phyloP scores from a whole-genome alignment of 2,888 invertebrate genomes.

The Flabesymbios commensalis region DNA sequence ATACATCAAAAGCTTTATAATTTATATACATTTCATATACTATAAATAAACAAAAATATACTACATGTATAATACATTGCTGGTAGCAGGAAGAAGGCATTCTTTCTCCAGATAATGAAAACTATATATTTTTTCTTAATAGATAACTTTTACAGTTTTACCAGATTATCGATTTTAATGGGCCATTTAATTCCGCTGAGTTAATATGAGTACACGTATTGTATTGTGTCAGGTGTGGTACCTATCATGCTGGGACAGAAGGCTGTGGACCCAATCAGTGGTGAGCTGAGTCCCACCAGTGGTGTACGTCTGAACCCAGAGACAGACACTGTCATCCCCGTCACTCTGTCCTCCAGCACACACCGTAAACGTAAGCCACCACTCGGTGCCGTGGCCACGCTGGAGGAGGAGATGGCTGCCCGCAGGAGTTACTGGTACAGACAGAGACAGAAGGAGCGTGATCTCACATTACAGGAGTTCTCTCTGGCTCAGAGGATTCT shows the following conservation, averaged over 20 bases:
- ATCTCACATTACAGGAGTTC: constrained; percentile 46
- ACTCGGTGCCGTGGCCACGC: constrained; percentile 45
- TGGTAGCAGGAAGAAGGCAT: no score
- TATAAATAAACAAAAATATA: no score
- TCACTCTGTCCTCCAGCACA: constrained; percentile 49
- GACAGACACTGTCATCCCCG: constrained; percentile 49
- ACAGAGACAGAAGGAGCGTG: constrained; percentile 50
- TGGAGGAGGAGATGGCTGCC: constrained; percentile 55
- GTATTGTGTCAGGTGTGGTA: constrained; percentile 44
- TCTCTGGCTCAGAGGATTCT: constrained; percentile 41
- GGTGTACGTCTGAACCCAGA: constrained; percentile 49
- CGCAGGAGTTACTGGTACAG: constrained; percentile 52
- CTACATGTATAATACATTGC: no score
- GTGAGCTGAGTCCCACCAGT: constrained; percentile 52
- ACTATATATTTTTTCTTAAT: no score
- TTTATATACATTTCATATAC: no score
- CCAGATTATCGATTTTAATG: no score
- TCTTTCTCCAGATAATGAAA: no score
- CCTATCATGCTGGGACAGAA: constrained; percentile 52
- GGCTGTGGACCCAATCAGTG: constrained; percentile 54
- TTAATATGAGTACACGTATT: neutral
- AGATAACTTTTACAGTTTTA: no score
- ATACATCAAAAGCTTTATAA: no score
- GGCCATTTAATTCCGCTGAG: neutral
- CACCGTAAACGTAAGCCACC: constrained; percentile 51